These are phyloP conservation scores for Lordiphosa clarofinis DNA, from an alignment of 1,140 invertebrate species.

Conservation along the genomic window DNA sequence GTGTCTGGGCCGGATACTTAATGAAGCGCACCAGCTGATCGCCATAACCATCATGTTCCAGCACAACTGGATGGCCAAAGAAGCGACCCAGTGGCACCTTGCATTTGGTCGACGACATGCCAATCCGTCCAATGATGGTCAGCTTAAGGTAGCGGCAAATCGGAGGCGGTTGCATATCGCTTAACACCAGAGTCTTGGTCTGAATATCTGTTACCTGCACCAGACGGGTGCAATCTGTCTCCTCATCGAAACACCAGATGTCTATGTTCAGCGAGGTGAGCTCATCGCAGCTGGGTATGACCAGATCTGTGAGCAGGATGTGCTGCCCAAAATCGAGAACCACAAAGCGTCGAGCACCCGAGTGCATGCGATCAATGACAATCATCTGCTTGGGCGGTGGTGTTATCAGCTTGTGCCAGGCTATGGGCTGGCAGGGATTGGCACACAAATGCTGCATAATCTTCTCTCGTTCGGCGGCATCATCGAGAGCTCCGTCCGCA, in stretches of 20 bases:
- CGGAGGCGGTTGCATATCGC: conserved; percentile 92
- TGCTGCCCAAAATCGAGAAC: conserved; percentile 94
- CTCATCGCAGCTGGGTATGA: conserved; percentile 91
- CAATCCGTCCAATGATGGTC: conserved; percentile 92
- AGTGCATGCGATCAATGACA: conserved; percentile 96
- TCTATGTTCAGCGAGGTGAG: conserved; percentile 93
- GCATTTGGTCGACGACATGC: conserved; percentile 93
- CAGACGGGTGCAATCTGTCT: conserved; percentile 90
- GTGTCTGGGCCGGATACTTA: conserved; percentile 45
- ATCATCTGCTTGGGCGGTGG: conserved; percentile 90
- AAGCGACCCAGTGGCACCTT: conserved; percentile 95
- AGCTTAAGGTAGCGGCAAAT: conserved; percentile 94
- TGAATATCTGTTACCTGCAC: conserved; percentile 93
- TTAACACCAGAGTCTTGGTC: conserved; percentile 89
- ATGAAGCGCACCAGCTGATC: conserved; percentile 78
- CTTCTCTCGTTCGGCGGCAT: conserved; percentile 50
- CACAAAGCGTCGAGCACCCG: conserved; percentile 91
- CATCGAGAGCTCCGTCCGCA: conserved; percentile 22
- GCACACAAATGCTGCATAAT: conserved; percentile 37
- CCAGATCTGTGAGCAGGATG: conserved; percentile 91
- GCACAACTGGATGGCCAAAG: conserved; percentile 91
- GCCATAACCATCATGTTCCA: conserved; percentile 85
- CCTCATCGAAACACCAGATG: conserved; percentile 92
- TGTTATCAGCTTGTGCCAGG: conserved; percentile 88
- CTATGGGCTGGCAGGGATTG: conserved; percentile 80